phyloP scores from a whole-genome alignment of 1,140 invertebrate genomes.

The Leptoteleia sp. region DNA sequence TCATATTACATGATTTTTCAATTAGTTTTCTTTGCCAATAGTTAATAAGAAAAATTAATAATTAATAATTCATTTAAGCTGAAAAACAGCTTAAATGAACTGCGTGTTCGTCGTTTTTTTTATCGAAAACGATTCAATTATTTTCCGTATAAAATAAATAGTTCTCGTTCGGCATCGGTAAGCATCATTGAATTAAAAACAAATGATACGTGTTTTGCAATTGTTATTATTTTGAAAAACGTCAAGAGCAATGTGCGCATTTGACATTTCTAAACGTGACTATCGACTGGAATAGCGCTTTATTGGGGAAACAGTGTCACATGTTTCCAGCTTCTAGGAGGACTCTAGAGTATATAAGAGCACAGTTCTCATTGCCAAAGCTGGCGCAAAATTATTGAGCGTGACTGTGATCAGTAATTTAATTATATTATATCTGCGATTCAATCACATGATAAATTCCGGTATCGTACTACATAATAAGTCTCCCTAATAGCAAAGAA shows the following conservation, averaged over 20 bases:
- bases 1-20: no score
- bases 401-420: conserved; percentile 18
- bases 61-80: no score
- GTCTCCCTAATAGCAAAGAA: no score
- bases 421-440: conserved; percentile 3
- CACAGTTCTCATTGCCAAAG: conserved; percentile 19
- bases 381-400: conserved; percentile 4
- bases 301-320: conserved; percentile 33
- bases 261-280: no score
- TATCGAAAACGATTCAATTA: no score
- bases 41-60: no score
- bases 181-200: neutral
- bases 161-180: neutral
- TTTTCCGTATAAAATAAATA: neutral
- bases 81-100: no score
- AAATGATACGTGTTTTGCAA: neutral
- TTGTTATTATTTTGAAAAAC: conserved; percentile 18
- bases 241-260: neutral
- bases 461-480: no score
- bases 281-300: no score
- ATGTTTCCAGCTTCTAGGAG: conserved; percentile 13
- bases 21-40: no score
- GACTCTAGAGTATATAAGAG: conserved; percentile 14
- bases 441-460: no score
- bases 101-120: no score